Percentiles rank a stretch among this genome's conserved stretches.
These are phyloP conservation scores for Agrilus planipennis DNA, from an alignment of 1,140 invertebrate species.

Conservation along the genomic window DNA sequence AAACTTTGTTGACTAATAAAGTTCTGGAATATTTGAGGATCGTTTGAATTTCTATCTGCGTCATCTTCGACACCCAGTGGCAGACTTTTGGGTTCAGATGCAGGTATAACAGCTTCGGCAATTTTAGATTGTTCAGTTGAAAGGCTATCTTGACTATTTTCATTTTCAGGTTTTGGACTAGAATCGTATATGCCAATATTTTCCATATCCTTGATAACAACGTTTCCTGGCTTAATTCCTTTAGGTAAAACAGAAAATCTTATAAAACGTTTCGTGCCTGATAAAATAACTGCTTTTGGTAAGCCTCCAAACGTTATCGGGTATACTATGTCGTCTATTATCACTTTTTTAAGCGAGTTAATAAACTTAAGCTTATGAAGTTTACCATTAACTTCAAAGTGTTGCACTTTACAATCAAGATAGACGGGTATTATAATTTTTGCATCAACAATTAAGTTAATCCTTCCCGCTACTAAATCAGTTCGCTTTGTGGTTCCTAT, in stretches of 20 bases:
- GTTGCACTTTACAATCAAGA: constrained; percentile 76
- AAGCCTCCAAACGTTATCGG: constrained; percentile 83
- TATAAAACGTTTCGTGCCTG: constrained; percentile 71
- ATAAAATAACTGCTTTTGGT: constrained; percentile 74
- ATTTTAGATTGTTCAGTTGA: constrained; percentile 9
- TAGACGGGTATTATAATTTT: constrained; percentile 66
- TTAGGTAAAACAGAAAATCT: constrained; percentile 68
- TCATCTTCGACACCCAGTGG: constrained; percentile 13
- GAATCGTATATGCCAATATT: constrained; percentile 16
- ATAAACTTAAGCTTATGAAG: constrained; percentile 68
- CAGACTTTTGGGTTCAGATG: constrained; percentile 9
- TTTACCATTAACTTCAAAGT: constrained; percentile 61
- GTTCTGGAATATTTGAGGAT: constrained; percentile 22
- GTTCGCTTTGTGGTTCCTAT: constrained; percentile 56
- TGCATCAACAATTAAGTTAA: constrained; percentile 72
- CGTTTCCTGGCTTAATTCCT: constrained; percentile 53
- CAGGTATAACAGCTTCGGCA: constrained; percentile 18
- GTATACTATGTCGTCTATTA: constrained; percentile 76
- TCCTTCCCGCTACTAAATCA: constrained; percentile 70
- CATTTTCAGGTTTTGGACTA: constrained; percentile 11
- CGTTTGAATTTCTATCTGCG: constrained; percentile 27
- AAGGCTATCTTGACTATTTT: constrained; percentile 24
- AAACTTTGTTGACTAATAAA: constrained; percentile 22
- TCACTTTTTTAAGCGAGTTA: constrained; percentile 58
- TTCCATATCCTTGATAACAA: constrained; percentile 58